Conservation (phyloP, 2,888 invertebrate genomes). For the Hydroisotoma schaefferi region DNA sequence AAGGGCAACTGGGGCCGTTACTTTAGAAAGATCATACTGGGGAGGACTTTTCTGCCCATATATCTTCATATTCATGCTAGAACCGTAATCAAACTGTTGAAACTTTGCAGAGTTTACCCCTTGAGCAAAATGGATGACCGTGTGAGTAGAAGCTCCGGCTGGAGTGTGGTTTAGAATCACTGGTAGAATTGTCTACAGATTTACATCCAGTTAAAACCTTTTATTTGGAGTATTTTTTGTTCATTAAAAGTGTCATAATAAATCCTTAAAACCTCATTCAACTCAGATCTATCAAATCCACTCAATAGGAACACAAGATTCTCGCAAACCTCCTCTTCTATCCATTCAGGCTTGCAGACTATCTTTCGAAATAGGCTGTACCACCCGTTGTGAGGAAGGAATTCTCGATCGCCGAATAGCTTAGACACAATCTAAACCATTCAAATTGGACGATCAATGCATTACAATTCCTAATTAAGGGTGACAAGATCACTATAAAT, state of each 20-base stretch:
- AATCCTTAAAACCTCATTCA: conserved; percentile 18
- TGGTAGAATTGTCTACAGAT: conserved; percentile 58
- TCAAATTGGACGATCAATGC: too few species aligned
- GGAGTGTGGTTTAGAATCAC: conserved; percentile 67
- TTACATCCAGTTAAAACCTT: not conserved
- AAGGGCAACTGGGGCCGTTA: conserved; percentile 64
- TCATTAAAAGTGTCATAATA: not conserved
- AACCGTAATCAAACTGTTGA: conserved; percentile 68
- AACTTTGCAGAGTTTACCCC: conserved; percentile 55
- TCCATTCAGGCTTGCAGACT: conserved; percentile 23
- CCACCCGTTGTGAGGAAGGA: conserved; percentile 29
- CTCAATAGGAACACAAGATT: conserved; percentile 26
- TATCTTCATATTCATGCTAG: conserved; percentile 56
- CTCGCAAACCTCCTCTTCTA: conserved; percentile 24
- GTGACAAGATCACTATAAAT: not conserved
- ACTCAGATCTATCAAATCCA: conserved; percentile 23
- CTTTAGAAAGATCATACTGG: conserved; percentile 60
- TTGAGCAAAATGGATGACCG: conserved; percentile 65
- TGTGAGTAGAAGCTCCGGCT: conserved; percentile 70
- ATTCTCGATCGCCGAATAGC: conserved; percentile 36
- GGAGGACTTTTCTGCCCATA: conserved; percentile 63
- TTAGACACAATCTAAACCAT: conserved; percentile 15
- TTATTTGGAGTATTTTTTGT: not conserved
- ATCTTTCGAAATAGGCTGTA: conserved; percentile 25
- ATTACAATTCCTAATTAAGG: too few species aligned